phyloP scores from a whole-genome alignment of 2,113 vertebrate genomes.

The human region DNA sequence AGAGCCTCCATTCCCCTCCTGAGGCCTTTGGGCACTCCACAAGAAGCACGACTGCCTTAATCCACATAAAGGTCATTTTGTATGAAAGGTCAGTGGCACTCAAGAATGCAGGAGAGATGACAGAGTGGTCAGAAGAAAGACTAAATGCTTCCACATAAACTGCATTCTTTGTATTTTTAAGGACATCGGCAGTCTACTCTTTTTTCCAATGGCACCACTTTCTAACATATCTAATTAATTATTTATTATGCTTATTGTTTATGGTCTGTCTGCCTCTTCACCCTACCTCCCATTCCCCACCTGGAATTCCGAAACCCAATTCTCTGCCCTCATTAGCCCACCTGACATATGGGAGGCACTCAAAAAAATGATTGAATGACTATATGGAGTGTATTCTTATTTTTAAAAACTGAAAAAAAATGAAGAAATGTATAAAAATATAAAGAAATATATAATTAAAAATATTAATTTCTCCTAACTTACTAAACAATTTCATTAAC shows the following conservation, averaged over 20 bases:
- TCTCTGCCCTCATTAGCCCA: neutral
- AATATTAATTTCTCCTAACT: neutral
- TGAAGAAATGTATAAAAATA: neutral
- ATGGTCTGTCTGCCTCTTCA: neutral
- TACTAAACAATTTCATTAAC: neutral
- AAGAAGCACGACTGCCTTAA: neutral
- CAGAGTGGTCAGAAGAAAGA: neutral
- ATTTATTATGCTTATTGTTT: neutral
- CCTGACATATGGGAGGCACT: neutral
- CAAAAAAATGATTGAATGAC: neutral
- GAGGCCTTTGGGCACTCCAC: neutral
- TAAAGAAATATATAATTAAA: neutral
- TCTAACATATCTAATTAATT: neutral
- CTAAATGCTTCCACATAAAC: neutral
- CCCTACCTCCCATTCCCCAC: neutral
- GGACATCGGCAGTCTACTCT: neutral
- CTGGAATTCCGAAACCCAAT: neutral
- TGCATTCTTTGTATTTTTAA: neutral
- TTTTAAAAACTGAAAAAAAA: constrained; percentile 30
- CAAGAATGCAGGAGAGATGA: neutral
- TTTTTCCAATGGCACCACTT: neutral
- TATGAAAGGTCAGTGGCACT: constrained; percentile 44
- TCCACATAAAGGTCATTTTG: constrained; percentile 42
- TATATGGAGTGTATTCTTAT: neutral
- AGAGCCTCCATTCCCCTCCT: neutral